A percentile compares a stretch with the other conserved stretches of the same genome.
These are phyloP conservation scores for Drosophila sucinea DNA, from an alignment of 1,140 invertebrate genomes.

Conservation along the genomic window DNA sequence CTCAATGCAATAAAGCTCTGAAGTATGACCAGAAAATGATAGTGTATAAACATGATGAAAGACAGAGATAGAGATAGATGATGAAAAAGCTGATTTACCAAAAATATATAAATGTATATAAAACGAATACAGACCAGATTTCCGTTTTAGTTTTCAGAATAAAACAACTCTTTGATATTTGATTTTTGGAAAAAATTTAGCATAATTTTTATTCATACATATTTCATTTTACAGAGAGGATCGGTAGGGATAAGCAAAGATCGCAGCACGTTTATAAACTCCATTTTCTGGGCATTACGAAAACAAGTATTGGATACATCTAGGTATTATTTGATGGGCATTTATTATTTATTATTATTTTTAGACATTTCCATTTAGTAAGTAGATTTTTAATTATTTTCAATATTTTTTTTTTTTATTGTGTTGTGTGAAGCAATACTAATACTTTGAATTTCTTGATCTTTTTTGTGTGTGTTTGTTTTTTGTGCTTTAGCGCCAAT, in stretches of 20 bases:
- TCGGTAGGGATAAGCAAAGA: conserved; percentile 44
- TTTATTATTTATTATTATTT: conserved; percentile 30
- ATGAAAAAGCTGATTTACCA: conserved; percentile 47
- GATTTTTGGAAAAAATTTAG: conserved; percentile 46
- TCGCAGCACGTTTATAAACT: conserved; percentile 71
- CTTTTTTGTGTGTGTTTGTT: conserved; percentile 1
- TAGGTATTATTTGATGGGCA: conserved; percentile 21
- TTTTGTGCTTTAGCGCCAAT: conserved; percentile 37
- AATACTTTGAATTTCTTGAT: conserved; percentile 68
- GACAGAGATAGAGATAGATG: neutral
- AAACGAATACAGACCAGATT: conserved; percentile 43
- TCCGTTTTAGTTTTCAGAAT: conserved; percentile 54
- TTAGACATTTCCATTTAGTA: conserved; percentile 26
- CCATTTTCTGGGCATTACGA: conserved; percentile 68
- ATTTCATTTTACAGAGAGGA: conserved; percentile 50
- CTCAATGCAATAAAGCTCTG: neutral
- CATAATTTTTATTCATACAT: conserved; percentile 65
- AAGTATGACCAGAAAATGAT: conserved; percentile 72
- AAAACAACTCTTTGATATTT: conserved; percentile 59
- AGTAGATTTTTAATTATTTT: conserved; percentile 24
- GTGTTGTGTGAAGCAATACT: conserved; percentile 44
- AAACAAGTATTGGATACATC: conserved; percentile 30
- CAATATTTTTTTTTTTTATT: conserved; percentile 25
- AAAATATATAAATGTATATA: conserved; percentile 33
- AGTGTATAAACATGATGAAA: conserved; percentile 72